These are phyloP conservation scores for Pipistrellus pipistrellus DNA, from an alignment of 2,797 vertebrate genomes.

Conservation along the genomic window DNA sequence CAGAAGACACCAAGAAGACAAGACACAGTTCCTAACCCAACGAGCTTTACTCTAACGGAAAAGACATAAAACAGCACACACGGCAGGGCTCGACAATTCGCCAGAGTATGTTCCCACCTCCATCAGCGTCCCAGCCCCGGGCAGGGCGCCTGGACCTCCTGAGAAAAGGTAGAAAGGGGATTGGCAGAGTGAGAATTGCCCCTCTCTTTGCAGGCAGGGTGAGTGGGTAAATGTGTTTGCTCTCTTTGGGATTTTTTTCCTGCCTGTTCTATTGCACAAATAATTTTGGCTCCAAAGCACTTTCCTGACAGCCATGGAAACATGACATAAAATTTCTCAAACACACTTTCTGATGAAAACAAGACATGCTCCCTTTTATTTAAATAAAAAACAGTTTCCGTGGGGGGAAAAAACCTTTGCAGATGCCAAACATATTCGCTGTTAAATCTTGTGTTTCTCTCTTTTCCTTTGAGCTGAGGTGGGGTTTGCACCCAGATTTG, in stretches of 20 bases:
- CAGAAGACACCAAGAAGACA: not conserved
- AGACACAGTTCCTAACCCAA: not conserved
- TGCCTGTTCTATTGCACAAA: slow-evolving; percentile 85
- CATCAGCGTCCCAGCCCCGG: not conserved
- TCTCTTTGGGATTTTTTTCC: slow-evolving; percentile 81
- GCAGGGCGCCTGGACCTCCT: not conserved
- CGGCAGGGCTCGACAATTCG: not conserved
- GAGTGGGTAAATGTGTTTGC: slow-evolving; percentile 80
- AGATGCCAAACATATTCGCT: slow-evolving; percentile 80
- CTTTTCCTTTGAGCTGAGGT: not conserved
- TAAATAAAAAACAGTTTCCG: slow-evolving; percentile 88
- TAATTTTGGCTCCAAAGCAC: slow-evolving; percentile 87
- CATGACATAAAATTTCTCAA: slow-evolving; percentile 88
- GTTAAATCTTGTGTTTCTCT: slow-evolving; percentile 35
- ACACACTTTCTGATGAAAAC: slow-evolving; percentile 88
- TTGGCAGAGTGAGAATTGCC: slow-evolving; percentile 46
- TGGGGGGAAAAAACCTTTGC: slow-evolving; percentile 78
- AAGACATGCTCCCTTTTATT: slow-evolving; percentile 82
- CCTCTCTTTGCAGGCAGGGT: slow-evolving; percentile 72
- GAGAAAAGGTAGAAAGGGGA: not conserved
- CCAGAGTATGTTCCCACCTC: not conserved
- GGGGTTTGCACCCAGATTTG: slow-evolving; percentile 71
- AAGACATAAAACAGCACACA: not conserved
- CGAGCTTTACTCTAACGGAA: not conserved
- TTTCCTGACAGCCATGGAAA: slow-evolving; percentile 89